These are phyloP conservation scores for Elephas maximus DNA, from an alignment of 2,113 vertebrate genomes.

Conservation along the genomic window DNA sequence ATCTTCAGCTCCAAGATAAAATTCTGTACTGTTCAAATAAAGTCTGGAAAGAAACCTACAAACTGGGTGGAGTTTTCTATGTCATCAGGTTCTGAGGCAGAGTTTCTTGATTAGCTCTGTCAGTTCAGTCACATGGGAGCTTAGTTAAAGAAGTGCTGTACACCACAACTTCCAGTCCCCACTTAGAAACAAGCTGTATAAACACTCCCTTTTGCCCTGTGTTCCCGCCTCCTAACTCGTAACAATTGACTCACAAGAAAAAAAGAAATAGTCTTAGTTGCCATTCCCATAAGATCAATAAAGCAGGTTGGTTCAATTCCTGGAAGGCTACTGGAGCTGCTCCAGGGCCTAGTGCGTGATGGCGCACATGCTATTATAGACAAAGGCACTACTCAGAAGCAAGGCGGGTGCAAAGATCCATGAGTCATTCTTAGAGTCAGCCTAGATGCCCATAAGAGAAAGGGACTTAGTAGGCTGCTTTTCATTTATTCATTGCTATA, in stretches of 20 bases:
- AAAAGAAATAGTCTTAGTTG: background rate
- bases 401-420: conserved; percentile 71
- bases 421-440: conserved; percentile 11
- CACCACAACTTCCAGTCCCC: no score
- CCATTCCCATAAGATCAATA: background rate
- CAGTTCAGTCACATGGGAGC: conserved; percentile 69
- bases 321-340: conserved; percentile 67
- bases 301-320: conserved; percentile 50
- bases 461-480: no score
- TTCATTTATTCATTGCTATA: background rate
- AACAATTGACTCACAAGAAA: background rate
- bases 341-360: conserved; percentile 78
- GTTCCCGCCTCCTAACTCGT: background rate
- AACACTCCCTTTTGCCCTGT: background rate
- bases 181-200: background rate
- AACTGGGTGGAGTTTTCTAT: conserved; percentile 11
- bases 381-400: conserved; percentile 74
- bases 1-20: conserved; percentile 47
- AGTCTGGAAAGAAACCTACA: conserved; percentile 75
- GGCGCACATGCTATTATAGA: conserved; percentile 81
- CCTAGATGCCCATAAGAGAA: background rate
- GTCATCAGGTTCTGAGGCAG: background rate
- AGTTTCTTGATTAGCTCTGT: conserved; percentile 71
- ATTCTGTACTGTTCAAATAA: conserved; percentile 78
- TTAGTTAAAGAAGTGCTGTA: background rate